These are phyloP conservation scores for Drosophila kokeensis DNA, from an alignment of 2,888 invertebrate species.

Conservation along the genomic window DNA sequence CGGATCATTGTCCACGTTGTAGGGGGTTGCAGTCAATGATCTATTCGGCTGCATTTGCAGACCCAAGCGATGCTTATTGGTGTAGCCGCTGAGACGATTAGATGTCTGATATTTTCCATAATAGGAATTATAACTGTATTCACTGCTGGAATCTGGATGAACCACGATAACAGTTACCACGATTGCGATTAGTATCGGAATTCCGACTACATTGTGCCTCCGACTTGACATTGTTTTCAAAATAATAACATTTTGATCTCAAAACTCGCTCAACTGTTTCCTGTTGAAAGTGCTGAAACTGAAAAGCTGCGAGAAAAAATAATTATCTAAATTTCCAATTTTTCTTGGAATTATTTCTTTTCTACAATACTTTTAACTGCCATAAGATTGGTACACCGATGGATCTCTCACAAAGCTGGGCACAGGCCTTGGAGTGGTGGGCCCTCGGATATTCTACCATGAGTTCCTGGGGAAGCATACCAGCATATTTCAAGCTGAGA, in stretches of 20 bases:
- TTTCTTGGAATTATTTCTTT: background rate
- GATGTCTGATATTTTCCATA: slow-evolving; percentile 1
- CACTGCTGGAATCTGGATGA: slow-evolving; percentile 9
- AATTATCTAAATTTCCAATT: background rate
- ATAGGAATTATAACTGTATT: background rate
- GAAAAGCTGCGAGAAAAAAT: background rate
- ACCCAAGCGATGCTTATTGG: background rate
- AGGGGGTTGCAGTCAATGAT: background rate
- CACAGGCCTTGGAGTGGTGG: too few relatives aligned
- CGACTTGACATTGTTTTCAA: slow-evolving; percentile 63
- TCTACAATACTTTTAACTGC: background rate
- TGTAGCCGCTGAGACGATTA: background rate
- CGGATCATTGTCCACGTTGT: slow-evolving; percentile 12
- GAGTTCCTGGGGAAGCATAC: too few relatives aligned
- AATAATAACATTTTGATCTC: background rate
- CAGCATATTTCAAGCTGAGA: too few relatives aligned
- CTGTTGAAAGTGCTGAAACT: background rate
- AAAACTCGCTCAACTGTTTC: background rate
- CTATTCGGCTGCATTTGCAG: background rate
- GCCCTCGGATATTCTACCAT: too few relatives aligned
- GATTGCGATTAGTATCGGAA: slow-evolving; percentile 42
- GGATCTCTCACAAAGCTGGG: too few relatives aligned
- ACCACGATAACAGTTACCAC: slow-evolving; percentile 22
- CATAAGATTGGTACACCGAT: too few relatives aligned
- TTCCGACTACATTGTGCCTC: slow-evolving; percentile 14